These are phyloP conservation scores for Pinna nobilis DNA, from an alignment of 1,140 invertebrate species.

Conservation along the genomic window DNA sequence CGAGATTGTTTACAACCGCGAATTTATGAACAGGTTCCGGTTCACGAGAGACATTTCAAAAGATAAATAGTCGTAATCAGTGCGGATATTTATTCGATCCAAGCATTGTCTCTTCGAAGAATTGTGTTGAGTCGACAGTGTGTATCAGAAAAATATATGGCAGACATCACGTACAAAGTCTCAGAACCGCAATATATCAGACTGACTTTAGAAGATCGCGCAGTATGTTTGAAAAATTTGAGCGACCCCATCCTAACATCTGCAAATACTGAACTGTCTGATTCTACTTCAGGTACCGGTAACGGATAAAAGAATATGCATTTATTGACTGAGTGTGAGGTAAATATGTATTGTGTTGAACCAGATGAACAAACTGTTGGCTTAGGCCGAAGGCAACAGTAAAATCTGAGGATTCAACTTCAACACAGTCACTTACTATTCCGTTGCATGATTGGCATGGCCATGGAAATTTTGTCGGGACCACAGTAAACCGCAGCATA, in stretches of 20 bases:
- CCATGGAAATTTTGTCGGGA: too few species aligned
- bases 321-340: neutral
- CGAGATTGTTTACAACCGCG: too few species aligned
- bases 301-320: neutral
- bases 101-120: too few species aligned
- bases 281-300: neutral
- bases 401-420: too few species aligned
- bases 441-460: neutral
- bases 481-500: too few species aligned
- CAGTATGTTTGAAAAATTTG: constrained; percentile 24
- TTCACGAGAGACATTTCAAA: too few species aligned
- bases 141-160: too few species aligned
- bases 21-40: too few species aligned
- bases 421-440: neutral
- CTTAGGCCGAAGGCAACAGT: neutral
- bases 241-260: constrained; percentile 24
- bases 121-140: too few species aligned
- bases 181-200: constrained; percentile 26
- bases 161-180: constrained; percentile 25
- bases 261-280: neutral
- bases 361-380: neutral
- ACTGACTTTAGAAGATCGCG: constrained; percentile 33
- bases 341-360: neutral
- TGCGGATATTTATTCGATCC: too few species aligned
- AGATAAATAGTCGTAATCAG: too few species aligned